These are phyloP conservation scores for Leuciscus waleckii DNA, from an alignment of 2,797 vertebrate species.

Conservation along the genomic window DNA sequence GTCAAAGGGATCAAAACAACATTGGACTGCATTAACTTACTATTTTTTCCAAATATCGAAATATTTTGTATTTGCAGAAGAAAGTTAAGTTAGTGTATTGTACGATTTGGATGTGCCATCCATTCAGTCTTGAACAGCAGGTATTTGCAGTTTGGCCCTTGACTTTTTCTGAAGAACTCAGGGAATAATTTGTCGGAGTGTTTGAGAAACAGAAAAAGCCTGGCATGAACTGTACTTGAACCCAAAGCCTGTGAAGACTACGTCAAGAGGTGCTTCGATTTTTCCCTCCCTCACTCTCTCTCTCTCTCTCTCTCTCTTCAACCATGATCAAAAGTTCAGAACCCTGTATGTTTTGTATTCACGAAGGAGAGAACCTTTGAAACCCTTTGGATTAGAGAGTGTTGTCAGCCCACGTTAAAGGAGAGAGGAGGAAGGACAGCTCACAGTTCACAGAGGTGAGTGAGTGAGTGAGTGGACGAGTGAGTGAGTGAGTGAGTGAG, in stretches of 20 bases:
- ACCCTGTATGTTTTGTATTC: conserved; percentile 83
- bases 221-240: conserved; percentile 83
- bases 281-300: conserved; percentile 64
- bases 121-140: background rate
- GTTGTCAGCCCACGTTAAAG: conserved; percentile 79
- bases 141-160: conserved; percentile 20
- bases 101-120: background rate
- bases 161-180: conserved; percentile 58
- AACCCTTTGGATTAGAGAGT: conserved; percentile 81
- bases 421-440: conserved; percentile 62
- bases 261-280: conserved; percentile 77
- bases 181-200: conserved; percentile 71
- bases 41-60: background rate
- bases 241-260: conserved; percentile 78
- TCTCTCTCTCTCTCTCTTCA: conserved; percentile 62
- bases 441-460: conserved; percentile 71
- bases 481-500: conserved; percentile 26
- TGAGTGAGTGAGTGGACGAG: conserved; percentile 1
- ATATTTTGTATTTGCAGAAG: background rate
- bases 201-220: conserved; percentile 78
- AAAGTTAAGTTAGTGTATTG: conserved; percentile 2
- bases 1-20: background rate
- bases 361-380: conserved; percentile 79
- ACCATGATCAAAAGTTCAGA: conserved; percentile 84
- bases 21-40: background rate